phyloP scores from a whole-genome alignment of 2,113 vertebrate genomes.

The Cheirogaleus medius region DNA sequence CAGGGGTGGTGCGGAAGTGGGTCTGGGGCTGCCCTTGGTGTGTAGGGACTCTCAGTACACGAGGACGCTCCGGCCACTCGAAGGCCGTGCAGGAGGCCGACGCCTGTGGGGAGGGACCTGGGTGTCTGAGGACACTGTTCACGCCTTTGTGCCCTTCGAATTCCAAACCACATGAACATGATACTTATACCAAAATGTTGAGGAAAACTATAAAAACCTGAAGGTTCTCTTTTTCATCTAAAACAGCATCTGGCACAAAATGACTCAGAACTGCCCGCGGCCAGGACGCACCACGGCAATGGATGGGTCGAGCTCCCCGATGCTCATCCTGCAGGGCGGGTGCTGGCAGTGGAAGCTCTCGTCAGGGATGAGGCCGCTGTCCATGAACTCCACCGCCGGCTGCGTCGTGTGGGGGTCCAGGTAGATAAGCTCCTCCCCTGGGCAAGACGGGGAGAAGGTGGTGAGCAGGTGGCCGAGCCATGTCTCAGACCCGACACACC shows the following conservation, averaged over 20 bases:
- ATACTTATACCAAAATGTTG: not conserved
- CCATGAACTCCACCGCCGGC: conserved; percentile 89
- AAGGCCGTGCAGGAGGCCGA: not conserved
- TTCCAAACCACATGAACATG: not conserved
- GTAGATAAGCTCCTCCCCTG: conserved; percentile 97
- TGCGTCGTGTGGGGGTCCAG: conserved; percentile 98
- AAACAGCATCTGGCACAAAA: not conserved
- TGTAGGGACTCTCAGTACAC: not conserved
- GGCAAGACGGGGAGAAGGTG: not conserved
- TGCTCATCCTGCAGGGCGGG: conserved; percentile 97
- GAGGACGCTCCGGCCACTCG: not conserved
- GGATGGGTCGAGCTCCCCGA: conserved; percentile 97
- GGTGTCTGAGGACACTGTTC: not conserved
- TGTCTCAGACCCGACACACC: too few relatives aligned
- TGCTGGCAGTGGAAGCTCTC: conserved; percentile 98
- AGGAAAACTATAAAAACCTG: not conserved
- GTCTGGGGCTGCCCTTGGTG: too few relatives aligned
- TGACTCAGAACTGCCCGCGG: accelerated
- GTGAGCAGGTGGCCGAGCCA: not conserved
- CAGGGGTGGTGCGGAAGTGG: accelerated
- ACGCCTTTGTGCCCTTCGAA: not conserved
- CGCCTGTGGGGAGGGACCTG: not conserved
- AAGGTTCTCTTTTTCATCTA: not conserved
- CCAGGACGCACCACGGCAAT: conserved; percentile 92
- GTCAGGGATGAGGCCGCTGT: conserved; percentile 87